Base-by-base conservation (phyloP, 1,140 invertebrate species). In the Nasonia longicornis region DNA sequence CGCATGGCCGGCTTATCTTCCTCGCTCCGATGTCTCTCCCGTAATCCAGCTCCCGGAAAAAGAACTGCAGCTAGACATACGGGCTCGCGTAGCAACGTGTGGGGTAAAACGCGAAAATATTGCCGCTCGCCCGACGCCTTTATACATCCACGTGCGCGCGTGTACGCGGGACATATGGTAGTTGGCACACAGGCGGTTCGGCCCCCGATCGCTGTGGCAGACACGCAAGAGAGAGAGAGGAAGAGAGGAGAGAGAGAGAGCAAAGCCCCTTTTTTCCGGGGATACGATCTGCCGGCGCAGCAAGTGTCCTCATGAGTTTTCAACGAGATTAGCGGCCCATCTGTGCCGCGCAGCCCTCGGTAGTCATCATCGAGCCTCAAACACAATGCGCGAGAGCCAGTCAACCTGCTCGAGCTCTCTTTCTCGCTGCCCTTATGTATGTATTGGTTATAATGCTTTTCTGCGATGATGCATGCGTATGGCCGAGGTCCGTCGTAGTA, bases 241-340 rank as follows among this genome's bases (percentile, higher is more conserved):
- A 1, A 3, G 31, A 35, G 31, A 35, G 31, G 31, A 35, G 3
- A 35, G 38, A 7, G 38, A 42, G 38, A 58, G 52, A 58, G 31
- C 16, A 76, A 12, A 26, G 29, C 72, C 38, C 58, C 75, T 77
- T 77, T 77, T 72, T 63, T 52, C n/a, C 74, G 48, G 48, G 74
- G 66, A 71, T 64, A 72, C 48, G 67, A 64, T 8, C 66, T 66
- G 45, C 70, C 42, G 42, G 70, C 66, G 63, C 82, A 71, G 83
- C 83, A 84, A 89, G 88, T 90, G 90, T 90, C 87, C 89, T 91
- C 89, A 90, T 90, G 88, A 91, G 90, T 90, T 90, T 91, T 90
- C 89, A 90, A 91, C 90, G 89, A 90, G 90, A 91, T 91, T 91
- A 91, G 87, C 88, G 86, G 88, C 87, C 89, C 90, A 91, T 91